Base-by-base conservation (phyloP, 2,888 invertebrate species). In the Melanchra persicariae region DNA sequence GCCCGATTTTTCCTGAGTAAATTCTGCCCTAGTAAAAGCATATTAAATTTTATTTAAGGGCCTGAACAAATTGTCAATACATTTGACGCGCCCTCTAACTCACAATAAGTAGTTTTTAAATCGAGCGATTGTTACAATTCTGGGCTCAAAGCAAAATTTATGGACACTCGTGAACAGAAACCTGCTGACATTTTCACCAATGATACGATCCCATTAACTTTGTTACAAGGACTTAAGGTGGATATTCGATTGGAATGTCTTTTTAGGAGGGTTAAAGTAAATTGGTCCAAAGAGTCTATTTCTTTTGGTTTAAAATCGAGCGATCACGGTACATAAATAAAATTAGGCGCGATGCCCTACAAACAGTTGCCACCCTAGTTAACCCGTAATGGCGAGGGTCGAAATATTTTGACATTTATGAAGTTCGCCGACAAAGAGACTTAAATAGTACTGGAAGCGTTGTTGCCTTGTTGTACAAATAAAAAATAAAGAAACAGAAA, bases 311-410 rank as follows among this genome's bases (percentile, higher is more conserved):
- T 84, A 86, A 92, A 89, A 87, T 82, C 79, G 88, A 85, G 87
- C 87, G 87, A 91, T 92, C 92, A 95, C 92, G 95, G 91, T 86
- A 89, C 95, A 95, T 95, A 95, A 95, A 95, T 95, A 92, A 93
- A 95, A 95, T 95, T 95, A 91, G 87, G 85, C 79, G 86, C 90
- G 90, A 88, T 93, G 91, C 87, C 86, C 89, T 89, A 92, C 91
- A 91, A 92, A 91, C 81, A 83, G 82, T 85, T 86, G 90, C 89
- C 87, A 93, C 93, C 94, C 93, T 92, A 93, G 91, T 93, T 93
- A 94, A 92, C 92, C 91, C 89, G 84, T 91, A 91, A 91, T 86
- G 85, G 86, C 67, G 87, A 89, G 92, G 94, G 92, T 88, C 87
- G 87, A 92, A 94, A 94, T 95, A 93, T 95, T 95, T 90, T 94